These are phyloP conservation scores for Lycodopsis pacificus DNA, from an alignment of 2,797 vertebrate species.

Conservation along the genomic window DNA sequence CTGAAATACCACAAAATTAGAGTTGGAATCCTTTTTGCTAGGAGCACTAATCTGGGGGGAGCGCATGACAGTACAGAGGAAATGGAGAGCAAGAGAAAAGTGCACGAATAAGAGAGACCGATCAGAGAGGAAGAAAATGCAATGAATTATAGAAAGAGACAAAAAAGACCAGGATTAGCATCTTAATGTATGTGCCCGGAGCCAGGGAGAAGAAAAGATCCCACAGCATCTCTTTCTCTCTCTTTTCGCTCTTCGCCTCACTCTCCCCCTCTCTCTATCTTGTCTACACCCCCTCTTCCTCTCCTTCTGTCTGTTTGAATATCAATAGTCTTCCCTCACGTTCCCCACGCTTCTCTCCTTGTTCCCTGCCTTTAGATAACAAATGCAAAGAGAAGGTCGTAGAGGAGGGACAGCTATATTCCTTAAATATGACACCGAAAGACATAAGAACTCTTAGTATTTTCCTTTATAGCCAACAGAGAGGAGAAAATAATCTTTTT, in stretches of 20 bases:
- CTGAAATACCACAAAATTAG: constrained; percentile 81
- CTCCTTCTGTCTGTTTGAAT: constrained; percentile 68
- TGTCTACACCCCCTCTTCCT: constrained; percentile 48
- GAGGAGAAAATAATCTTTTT: neutral
- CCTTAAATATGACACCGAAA: constrained; percentile 34
- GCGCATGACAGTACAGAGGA: constrained; percentile 68
- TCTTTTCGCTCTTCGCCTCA: constrained; percentile 39
- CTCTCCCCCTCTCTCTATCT: constrained; percentile 43
- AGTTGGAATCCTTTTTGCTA: constrained; percentile 78
- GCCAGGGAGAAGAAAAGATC: constrained; percentile 78
- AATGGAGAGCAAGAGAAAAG: constrained; percentile 62
- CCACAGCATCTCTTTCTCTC: constrained; percentile 71
- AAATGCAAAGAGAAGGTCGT: constrained; percentile 59
- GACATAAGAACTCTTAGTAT: neutral
- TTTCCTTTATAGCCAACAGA: neutral
- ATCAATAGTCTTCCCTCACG: constrained; percentile 68
- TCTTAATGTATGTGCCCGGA: constrained; percentile 82
- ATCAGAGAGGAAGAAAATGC: constrained; percentile 76
- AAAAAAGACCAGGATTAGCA: constrained; percentile 83
- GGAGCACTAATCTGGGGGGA: constrained; percentile 75
- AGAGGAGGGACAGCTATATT: constrained; percentile 31
- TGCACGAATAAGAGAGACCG: constrained; percentile 60
- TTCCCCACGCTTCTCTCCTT: constrained; percentile 47
- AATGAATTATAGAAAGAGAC: constrained; percentile 83
- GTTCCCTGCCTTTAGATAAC: constrained; percentile 47